Base-by-base conservation (phyloP, 2,888 invertebrate species). In the Aplocera efformata region DNA sequence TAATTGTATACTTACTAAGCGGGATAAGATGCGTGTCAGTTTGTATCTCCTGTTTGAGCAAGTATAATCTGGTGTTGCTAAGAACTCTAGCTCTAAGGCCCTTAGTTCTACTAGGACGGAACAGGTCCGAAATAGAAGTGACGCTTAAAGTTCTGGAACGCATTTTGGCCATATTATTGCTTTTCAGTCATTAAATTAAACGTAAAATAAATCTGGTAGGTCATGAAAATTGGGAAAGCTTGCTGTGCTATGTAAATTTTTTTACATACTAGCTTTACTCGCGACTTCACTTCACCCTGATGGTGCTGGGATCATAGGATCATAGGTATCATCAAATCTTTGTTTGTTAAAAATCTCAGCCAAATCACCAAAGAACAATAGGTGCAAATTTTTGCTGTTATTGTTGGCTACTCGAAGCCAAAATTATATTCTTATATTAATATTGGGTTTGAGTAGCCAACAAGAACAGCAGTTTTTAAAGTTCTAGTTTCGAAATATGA, bases 31-130 rank as follows among this genome's bases (percentile, higher is more conserved):
- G 91, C 33, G 77, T 54, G 38, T 91, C 88, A 1, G 91, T 91
- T 37, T 88, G 78, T 48, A 91, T 90, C 67, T 91, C 91, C 58
- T 82, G 88, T 59, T 90, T 89, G 48, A 91, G 77, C 50, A 89
- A 77, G 53, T 79, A 83, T 28, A 91, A 65, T n/a, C 90, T 82
- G 46, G 77, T 90, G 66, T 53, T 76, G 67, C 78, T 89, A 28
- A 76, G 72, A 64, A 72, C 76, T 45, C 61, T 72, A 6, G 80
- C 71, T 8, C 74, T 52, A 1, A 85, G 58, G 3, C 78, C 70
- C 55, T 67, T 76, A 1, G 79, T 80, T 33, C 72, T 80, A 23
- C 68, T 72, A 0, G 86, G 86, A 1, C 83, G 76, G 54, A 88
- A 88, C 9, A 83, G 64, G 40, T 88, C 86, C 6, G 81, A 67